phyloP scores from a whole-genome alignment of 2,888 invertebrate species.

The Conops quadrifasciatus region DNA sequence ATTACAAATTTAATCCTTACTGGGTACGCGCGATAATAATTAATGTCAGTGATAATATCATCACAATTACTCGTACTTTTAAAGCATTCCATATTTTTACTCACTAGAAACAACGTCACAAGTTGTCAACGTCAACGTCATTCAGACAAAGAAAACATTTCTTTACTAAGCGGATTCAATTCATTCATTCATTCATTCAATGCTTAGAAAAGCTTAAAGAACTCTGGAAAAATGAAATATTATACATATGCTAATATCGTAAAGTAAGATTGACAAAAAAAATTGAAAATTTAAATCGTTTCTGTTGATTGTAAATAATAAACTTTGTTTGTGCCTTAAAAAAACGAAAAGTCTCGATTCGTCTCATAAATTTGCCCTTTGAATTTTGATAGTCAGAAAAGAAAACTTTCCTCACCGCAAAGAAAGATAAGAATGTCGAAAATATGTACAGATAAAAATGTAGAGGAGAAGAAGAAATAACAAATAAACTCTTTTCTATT shows the following conservation, averaged over 20 bases:
- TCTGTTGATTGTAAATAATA: not conserved
- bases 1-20: too few species aligned
- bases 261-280: not conserved
- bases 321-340: not conserved
- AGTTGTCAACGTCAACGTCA: too few species aligned
- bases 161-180: too few species aligned
- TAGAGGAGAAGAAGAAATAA: conserved; percentile 18
- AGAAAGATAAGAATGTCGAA: conserved; percentile 3
- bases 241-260: not conserved
- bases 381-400: not conserved
- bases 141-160: too few species aligned
- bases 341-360: conserved; percentile 19
- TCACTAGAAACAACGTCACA: too few species aligned
- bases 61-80: too few species aligned
- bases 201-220: not conserved
- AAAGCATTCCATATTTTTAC: too few species aligned
- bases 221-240: not conserved
- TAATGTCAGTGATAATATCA: too few species aligned
- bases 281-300: not conserved
- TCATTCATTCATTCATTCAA: too few species aligned
- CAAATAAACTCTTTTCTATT: not conserved
- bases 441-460: not conserved
- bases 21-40: too few species aligned
- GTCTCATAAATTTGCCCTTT: conserved; percentile 16
- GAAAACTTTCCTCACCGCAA: conserved; percentile 27